Percentiles rank a stretch among this genome's conserved stretches.
phyloP scores from a whole-genome alignment of 2,888 invertebrate genomes.

The Auanema sp. region DNA sequence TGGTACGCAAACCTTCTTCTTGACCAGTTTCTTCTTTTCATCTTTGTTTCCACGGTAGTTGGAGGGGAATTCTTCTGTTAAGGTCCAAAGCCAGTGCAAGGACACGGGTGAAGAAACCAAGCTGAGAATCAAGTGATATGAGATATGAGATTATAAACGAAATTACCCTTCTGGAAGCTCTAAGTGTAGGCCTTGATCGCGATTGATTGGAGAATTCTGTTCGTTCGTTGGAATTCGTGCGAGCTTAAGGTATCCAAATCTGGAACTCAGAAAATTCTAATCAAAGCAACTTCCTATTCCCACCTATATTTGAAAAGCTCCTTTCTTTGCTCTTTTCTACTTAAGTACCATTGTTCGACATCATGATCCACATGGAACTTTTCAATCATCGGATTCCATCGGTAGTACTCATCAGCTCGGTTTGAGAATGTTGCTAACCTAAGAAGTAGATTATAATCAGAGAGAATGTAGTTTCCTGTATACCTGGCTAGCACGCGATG shows the following conservation, averaged over 20 bases:
- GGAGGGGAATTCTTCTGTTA: constrained; percentile 23
- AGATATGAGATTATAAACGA: neutral
- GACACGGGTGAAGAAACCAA: constrained; percentile 55
- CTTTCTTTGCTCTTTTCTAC: constrained; percentile 44
- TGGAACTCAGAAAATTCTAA: constrained; percentile 1
- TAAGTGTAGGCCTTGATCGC: constrained; percentile 2
- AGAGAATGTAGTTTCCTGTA: too few species aligned
- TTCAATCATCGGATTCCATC: constrained; percentile 30
- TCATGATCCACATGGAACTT: constrained; percentile 36
- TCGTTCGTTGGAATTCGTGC: constrained; percentile 40
- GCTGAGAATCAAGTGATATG: constrained; percentile 22
- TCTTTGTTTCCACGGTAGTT: constrained; percentile 24
- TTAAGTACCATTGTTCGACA: constrained; percentile 53
- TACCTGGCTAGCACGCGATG: constrained; percentile 39
- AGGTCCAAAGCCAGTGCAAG: constrained; percentile 56
- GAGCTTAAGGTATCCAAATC: constrained; percentile 52
- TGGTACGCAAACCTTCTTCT: constrained; percentile 11
- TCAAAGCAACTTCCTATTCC: neutral
- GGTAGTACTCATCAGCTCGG: constrained; percentile 40
- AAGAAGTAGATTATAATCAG: neutral
- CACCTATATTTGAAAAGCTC: constrained; percentile 50
- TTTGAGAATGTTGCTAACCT: constrained; percentile 52
- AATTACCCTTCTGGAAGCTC: constrained; percentile 21
- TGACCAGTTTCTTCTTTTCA: constrained; percentile 17
- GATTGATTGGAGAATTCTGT: constrained; percentile 2